These are phyloP conservation scores for Drosophila subsilvestris DNA, from an alignment of 2,888 invertebrate species.

Conservation along the genomic window DNA sequence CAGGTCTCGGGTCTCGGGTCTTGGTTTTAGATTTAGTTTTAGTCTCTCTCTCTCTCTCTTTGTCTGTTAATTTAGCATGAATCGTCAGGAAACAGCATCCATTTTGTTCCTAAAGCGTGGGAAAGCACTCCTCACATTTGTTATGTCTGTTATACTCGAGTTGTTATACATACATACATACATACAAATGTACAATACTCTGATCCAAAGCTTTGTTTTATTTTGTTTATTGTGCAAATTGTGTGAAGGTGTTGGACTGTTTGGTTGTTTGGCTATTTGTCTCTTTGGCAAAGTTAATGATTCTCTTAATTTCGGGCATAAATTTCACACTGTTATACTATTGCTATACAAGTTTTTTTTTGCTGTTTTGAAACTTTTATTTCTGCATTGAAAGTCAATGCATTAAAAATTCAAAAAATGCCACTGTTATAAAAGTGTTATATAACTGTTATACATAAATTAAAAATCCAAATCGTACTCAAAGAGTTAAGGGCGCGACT, in stretches of 20 bases:
- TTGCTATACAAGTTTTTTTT: too few relatives aligned
- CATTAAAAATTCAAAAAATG: too few relatives aligned
- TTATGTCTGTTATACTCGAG: conserved; percentile 19
- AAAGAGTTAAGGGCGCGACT: too few relatives aligned
- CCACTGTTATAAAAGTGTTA: too few relatives aligned
- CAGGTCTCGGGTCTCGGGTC: background rate
- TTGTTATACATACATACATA: too few relatives aligned
- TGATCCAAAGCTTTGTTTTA: background rate
- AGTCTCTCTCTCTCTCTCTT: conserved; percentile 1
- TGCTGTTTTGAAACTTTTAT: too few relatives aligned
- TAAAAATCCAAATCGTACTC: too few relatives aligned
- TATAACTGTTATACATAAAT: too few relatives aligned
- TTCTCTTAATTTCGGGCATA: too few relatives aligned
- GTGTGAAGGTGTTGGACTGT: conserved; percentile 16
- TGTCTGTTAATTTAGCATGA: conserved; percentile 17
- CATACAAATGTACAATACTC: background rate
- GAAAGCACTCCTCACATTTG: conserved; percentile 45
- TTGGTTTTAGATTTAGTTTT: background rate
- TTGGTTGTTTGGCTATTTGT: background rate
- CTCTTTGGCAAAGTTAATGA: background rate
- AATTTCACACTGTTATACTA: too few relatives aligned
- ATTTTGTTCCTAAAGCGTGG: conserved; percentile 62
- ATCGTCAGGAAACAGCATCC: conserved; percentile 27
- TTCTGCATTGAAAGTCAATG: too few relatives aligned
- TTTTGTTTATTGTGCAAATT: background rate